phyloP scores from a whole-genome alignment of 2,888 invertebrate species.

The Hyles lineata region DNA sequence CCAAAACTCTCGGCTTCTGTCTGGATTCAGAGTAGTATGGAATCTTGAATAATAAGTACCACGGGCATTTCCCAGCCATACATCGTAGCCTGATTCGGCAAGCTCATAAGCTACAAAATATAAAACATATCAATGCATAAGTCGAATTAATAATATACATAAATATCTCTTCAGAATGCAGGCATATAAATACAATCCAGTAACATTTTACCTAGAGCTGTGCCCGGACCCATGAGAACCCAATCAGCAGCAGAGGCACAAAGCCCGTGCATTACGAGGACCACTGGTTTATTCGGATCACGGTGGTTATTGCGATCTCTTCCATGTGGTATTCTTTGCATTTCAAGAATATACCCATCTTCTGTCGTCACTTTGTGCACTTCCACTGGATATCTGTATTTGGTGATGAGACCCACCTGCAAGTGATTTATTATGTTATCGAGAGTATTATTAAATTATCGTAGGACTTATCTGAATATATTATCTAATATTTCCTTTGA shows the following conservation, averaged over 20 bases:
- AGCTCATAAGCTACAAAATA: constrained; percentile 67
- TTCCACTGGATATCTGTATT: constrained; percentile 53
- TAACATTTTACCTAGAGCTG: constrained; percentile 82
- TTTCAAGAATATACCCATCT: constrained; percentile 54
- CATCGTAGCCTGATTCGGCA: constrained; percentile 87
- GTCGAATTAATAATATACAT: no score
- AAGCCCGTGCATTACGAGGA: constrained; percentile 87
- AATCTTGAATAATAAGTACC: constrained; percentile 87
- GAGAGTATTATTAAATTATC: background rate
- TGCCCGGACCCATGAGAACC: constrained; percentile 87
- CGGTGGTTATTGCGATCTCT: constrained; percentile 50
- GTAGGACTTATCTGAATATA: background rate
- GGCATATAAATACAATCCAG: no score
- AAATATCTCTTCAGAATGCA: no score
- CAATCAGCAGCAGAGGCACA: constrained; percentile 88
- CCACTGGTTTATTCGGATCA: constrained; percentile 72
- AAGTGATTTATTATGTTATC: constrained; percentile 26
- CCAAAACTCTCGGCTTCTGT: constrained; percentile 79
- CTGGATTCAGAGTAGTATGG: constrained; percentile 75
- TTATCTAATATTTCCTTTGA: background rate
- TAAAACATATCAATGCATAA: no score
- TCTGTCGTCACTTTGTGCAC: constrained; percentile 51
- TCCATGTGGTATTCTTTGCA: constrained; percentile 54
- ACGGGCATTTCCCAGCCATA: constrained; percentile 91
- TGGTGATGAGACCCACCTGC: constrained; percentile 50